Evolutionary conservation across 2,797 vertebrate species (phyloP), one percentile per base, ranked within the genome.

Genomic region (Hafferia zeledoni): DNA sequence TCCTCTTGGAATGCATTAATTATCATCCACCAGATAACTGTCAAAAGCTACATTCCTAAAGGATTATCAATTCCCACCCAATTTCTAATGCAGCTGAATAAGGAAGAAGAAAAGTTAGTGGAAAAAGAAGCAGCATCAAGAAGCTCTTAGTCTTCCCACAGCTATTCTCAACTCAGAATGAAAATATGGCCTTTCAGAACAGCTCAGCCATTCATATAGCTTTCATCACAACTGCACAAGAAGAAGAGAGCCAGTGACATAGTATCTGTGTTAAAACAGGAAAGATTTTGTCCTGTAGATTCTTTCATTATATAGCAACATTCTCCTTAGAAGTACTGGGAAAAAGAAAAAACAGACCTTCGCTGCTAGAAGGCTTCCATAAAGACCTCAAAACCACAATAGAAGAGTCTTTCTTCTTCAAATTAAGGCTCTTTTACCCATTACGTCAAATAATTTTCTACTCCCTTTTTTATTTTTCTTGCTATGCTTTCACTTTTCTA

Each of bases 1-100:
- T 96, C 89, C 94, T 95, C 94, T 93, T 94, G 86, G 95, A 97
- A 96, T 95, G 88, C 63, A 96, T 94, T 94, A 96, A 96, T 94
- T 96, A 92, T 95, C 93, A 93, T 96, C 87, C 91, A 95, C 77
- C 84, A 96, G 91, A 95, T 93, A 96, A 96, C 93, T 95, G 94
- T 97, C 95, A 95, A 89, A 93, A 95, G 83, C 75, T 95, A 79
- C 89, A 89, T 94, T 94, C 95, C 93, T 96, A 94, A 93, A 94
- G 95, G 84, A 95, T 94, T 95, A 94, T 85, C 91, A 96, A 94
- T 90, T 88, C 94, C 93, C 93, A 94, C 93, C 64, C 95, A 91
- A 94, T 94, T 94, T 93, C 90, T 82, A 77, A 56, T 69, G 31
- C 18, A 8, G 84, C 61, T 93, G 93, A 96, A 88, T 71, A 82